Base-by-base conservation (phyloP, 2,888 invertebrate species). In the Pediacus dermestoides region DNA sequence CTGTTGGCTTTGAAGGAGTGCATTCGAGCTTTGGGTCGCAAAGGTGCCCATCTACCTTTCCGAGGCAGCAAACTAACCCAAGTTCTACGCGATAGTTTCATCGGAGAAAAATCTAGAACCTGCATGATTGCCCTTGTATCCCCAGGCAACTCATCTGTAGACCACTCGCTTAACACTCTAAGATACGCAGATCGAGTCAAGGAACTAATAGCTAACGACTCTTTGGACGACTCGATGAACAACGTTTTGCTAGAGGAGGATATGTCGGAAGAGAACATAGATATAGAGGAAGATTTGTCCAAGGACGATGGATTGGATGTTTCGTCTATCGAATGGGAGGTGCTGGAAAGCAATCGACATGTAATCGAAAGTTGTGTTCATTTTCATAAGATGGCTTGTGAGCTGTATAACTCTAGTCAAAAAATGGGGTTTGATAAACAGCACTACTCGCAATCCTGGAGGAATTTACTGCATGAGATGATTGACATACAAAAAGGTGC, bases 71-170 rank as follows among this genome's bases (percentile, higher is more conserved):
- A 97, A 72, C 75, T 99, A 25, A 97, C 97, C 18, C 84, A 89
- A 68, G 96, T 99, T 43, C 73, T 99, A 48, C 80, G 96, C 52
- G 99, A 99, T 74, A 93, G 93, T 22, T 99, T 99, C 71, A 95
- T 99, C 63, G 96, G 97, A 4, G 95, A 96, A 71, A 97, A 97
- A 71, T 93, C 95, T 21, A 84, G 88, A 69, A 99, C 96, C n/a
- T 99, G 97, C 71, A 99, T 99, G 99, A 96, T 99, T 69, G 96
- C 99, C 39, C 93, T 97, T 88, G 92, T 99, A 59, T 95, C 95
- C 45, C 97, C 99, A 10, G 94, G 95, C 37, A 78, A 94, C 75
- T 85, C 83, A 61, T 94, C 93, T 30, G 95, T 95, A 67, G 99
- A 99, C 66, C 96, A 99, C 72, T 92, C 96, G 30, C 76, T 99